Evolutionary conservation across 2,797 vertebrate species (phyloP), one percentile per base, ranked within the genome.

Genomic region (Hirundo rustica): DNA sequence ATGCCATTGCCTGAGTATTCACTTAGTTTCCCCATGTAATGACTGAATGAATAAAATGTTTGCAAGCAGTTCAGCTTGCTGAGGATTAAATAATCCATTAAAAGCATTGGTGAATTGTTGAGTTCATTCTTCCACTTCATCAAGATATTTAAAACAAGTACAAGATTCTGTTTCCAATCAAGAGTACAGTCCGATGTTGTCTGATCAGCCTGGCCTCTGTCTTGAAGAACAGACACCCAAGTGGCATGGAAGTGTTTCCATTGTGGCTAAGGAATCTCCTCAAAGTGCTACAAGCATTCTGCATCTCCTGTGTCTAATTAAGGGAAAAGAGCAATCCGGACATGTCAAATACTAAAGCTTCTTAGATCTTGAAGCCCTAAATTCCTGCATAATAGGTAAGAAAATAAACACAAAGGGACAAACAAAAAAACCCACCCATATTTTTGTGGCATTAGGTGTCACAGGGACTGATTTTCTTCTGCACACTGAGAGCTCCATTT

Each of bases 371-470:
- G 16, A 90, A 29, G 13, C 11, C 15, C 10, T 61, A 61, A 53
- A 78, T 87, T 91, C 16, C 42, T 84, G 3, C 12, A 11, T 58
- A 57, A 48, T 14, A 60, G 5, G 25, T 62, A 32, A 70, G 48
- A 77, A 55, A 71, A 71, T 26, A 48, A 30, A 23, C 1, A 2
- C 7, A 44, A 75, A 36, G 6, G 47, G 42, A 55, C 8, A 42
- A 55, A 44, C 1, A 29, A 50, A n/a, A 26, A 20, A 4, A 0
- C 3, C 40, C 14, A 1, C 4, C 4, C 26, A 29, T 1, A 5
- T 20, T 53, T 79, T 79, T 73, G 34, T 5, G n/a, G 22, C 5
- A 16, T 50, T 42, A 68, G 13, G 16, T 51, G n/a, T 66, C 30
- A 55, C 7, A 62, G 27, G 57, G 13, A n/a, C 26, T 44, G n/a